Conservation (phyloP, 1,140 invertebrate species). For the Heliconius hermathena region DNA sequence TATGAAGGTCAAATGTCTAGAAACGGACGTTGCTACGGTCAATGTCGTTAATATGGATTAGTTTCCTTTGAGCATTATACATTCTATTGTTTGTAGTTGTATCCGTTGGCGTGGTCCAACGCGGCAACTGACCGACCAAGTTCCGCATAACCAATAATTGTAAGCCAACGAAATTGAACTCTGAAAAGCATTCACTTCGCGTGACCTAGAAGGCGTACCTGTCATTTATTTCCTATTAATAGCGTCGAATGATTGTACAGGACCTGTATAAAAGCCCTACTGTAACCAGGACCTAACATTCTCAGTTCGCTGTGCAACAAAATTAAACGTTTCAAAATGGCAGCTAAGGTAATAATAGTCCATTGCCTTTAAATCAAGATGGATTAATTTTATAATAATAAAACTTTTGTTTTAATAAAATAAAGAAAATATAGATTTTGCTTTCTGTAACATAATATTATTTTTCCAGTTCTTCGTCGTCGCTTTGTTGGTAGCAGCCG, state of each 20-base stretch:
- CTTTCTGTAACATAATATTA: not conserved
- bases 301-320: conserved; percentile 73
- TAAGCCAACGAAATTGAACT: conserved; percentile 65
- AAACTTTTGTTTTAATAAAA: not conserved
- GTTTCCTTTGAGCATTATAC: conserved; percentile 40
- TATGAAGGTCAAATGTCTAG: conserved; percentile 38
- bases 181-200: conserved; percentile 65
- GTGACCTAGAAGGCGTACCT: conserved; percentile 68
- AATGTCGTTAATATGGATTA: conserved; percentile 33
- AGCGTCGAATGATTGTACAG: conserved; percentile 63
- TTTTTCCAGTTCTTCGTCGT: conserved; percentile 66
- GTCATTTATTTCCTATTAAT: conserved; percentile 77
- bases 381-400: conserved; percentile 6
- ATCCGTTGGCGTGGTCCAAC: conserved; percentile 43
- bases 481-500: conserved; percentile 67
- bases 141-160: conserved; percentile 65
- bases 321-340: conserved; percentile 73
- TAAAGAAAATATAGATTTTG: not conserved
- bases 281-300: conserved; percentile 65
- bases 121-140: conserved; percentile 38
- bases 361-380: conserved; percentile 29
- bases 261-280: conserved; percentile 69
- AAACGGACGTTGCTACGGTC: conserved; percentile 41
- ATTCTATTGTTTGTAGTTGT: conserved; percentile 34
- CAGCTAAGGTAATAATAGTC: conserved; percentile 68